Evolutionary conservation across 1,140 invertebrate genomes (phyloP).

Genomic region (Halictus rubicundus): DNA sequence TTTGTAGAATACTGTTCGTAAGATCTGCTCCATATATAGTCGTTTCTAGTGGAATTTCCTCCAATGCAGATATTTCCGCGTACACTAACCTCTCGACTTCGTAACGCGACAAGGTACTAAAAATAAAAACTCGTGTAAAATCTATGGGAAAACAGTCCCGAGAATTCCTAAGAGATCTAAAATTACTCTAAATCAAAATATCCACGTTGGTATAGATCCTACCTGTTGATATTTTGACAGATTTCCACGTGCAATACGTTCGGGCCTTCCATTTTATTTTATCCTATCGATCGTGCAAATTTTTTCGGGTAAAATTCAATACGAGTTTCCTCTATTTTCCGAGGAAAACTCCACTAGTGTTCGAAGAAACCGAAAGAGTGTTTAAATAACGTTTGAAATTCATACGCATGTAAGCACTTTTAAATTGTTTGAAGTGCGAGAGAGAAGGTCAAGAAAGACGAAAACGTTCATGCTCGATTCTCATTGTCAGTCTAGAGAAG

Average conservation of each 20-base stretch:
- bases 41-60: constrained; percentile 56
- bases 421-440: not conserved
- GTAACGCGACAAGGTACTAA: constrained; percentile 53
- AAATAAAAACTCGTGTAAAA: constrained; percentile 51
- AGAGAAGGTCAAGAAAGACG: not conserved
- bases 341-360: not conserved
- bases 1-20: constrained; percentile 52
- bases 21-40: constrained; percentile 57
- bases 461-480: not conserved
- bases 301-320: not conserved
- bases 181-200: not conserved
- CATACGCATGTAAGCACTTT: constrained; percentile 19
- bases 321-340: too few species aligned
- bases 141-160: too few species aligned
- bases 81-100: constrained; percentile 60
- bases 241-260: constrained; percentile 72
- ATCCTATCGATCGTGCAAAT: not conserved
- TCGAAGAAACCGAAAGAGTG: not conserved
- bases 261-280: constrained; percentile 50
- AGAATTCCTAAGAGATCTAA: not conserved
- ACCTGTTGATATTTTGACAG: constrained; percentile 72
- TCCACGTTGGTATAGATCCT: constrained; percentile 6
- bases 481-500: not conserved
- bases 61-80: constrained; percentile 57
- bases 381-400: constrained; percentile 29